A percentile compares a stretch with the other conserved stretches of the same genome.
These are phyloP conservation scores for Manis javanica DNA, from an alignment of 2,797 vertebrate genomes.

Conservation along the genomic window DNA sequence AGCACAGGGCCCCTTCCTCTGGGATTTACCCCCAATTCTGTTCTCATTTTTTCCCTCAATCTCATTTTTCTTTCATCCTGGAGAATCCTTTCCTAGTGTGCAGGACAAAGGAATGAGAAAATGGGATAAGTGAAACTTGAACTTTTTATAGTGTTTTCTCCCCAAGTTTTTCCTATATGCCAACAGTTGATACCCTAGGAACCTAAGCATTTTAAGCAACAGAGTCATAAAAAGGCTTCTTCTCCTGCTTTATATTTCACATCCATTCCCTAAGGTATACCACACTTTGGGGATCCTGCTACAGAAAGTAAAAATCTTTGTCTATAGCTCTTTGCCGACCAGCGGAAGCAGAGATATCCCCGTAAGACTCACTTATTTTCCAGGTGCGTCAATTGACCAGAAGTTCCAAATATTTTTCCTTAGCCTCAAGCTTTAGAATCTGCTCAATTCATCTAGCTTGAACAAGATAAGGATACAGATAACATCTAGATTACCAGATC, in stretches of 20 bases:
- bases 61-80: not conserved
- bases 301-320: slow-evolving; percentile 51
- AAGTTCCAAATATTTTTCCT: slow-evolving; percentile 10
- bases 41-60: not conserved
- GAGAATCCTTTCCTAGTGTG: not conserved
- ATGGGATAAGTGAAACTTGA: not conserved
- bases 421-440: slow-evolving; percentile 5
- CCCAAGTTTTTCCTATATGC: not conserved
- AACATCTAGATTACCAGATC: not conserved
- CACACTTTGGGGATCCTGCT: not conserved
- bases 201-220: not conserved
- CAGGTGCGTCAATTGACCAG: slow-evolving; percentile 8
- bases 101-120: not conserved
- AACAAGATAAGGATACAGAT: not conserved
- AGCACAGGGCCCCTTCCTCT: not conserved
- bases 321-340: not conserved
- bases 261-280: slow-evolving; percentile 41
- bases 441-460: not conserved
- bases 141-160: not conserved
- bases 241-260: not conserved
- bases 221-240: not conserved
- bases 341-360: not conserved
- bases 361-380: slow-evolving; percentile 20
- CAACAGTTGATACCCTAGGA: not conserved
- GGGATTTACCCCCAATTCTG: not conserved